Conservation (phyloP, 2,797 vertebrate species). For the Sebastes reedi region DNA sequence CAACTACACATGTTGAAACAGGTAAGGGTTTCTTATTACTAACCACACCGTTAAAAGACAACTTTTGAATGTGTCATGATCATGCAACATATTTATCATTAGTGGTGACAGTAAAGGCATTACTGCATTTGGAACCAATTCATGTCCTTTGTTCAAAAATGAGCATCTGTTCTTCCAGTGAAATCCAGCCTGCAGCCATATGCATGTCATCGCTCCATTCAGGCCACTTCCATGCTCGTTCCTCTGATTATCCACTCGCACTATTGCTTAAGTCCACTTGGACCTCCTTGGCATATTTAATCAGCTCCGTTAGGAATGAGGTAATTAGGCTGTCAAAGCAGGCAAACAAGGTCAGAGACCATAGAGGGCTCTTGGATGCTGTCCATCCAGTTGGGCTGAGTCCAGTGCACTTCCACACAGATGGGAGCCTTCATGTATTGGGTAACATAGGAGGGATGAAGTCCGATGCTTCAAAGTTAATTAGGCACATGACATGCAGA, state of each 20-base stretch:
- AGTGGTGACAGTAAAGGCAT: not conserved
- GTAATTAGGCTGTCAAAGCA: conserved; percentile 57
- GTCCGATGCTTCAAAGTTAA: conserved; percentile 1
- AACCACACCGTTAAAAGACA: not conserved
- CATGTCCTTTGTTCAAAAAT: conserved; percentile 12
- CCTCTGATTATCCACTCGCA: conserved; percentile 10
- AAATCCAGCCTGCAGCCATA: conserved; percentile 20
- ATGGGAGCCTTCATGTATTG: conserved; percentile 36
- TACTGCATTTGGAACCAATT: not conserved
- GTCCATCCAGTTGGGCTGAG: conserved; percentile 4
- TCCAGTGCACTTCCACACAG: conserved; percentile 24
- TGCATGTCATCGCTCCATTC: not conserved
- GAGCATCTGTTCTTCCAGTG: not conserved
- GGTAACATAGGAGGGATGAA: conserved; percentile 34
- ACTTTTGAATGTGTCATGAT: not conserved
- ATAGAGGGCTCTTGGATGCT: conserved; percentile 12
- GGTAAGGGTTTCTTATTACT: conserved; percentile 56
- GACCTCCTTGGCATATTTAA: conserved; percentile 33
- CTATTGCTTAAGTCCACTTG: conserved; percentile 12
- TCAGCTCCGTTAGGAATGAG: conserved; percentile 45
- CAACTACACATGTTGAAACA: conserved; percentile 69
- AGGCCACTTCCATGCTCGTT: not conserved
- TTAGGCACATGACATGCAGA: not conserved
- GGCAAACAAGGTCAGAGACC: conserved; percentile 8
- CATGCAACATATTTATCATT: not conserved